A percentile compares a stretch with the other conserved stretches of the same genome.
Conservation (phyloP, 1,140 invertebrate species). For the Eupeodes corollae region DNA sequence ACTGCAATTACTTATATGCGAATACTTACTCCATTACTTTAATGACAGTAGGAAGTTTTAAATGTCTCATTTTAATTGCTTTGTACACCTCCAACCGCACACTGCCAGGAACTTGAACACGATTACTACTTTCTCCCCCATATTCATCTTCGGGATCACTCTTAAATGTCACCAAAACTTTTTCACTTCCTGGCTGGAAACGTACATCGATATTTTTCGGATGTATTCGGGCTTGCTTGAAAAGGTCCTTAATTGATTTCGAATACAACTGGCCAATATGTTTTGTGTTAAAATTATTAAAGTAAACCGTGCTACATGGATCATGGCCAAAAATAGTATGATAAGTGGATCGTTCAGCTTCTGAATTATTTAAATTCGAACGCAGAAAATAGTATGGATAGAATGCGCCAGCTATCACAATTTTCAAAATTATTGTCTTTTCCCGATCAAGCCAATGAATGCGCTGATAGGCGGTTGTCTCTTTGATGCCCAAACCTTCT, state of each 20-base stretch:
- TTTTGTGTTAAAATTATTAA: slow-evolving; percentile 49
- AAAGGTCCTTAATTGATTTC: slow-evolving; percentile 43
- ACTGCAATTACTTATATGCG: no score
- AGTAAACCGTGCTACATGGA: slow-evolving; percentile 64
- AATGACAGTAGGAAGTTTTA: slow-evolving; percentile 40
- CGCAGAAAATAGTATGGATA: slow-evolving; percentile 84
- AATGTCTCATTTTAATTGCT: slow-evolving; percentile 59
- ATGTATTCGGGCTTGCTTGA: slow-evolving; percentile 34
- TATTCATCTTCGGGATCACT: slow-evolving; percentile 17
- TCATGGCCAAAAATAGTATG: slow-evolving; percentile 55
- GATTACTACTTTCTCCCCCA: background rate
- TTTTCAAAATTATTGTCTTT: slow-evolving; percentile 49
- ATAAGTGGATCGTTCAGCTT: slow-evolving; percentile 47
- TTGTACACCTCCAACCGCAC: slow-evolving; percentile 63
- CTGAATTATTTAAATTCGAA: slow-evolving; percentile 38
- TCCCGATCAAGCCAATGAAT: slow-evolving; percentile 40
- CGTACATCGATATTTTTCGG: slow-evolving; percentile 44
- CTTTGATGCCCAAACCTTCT: slow-evolving; percentile 41
- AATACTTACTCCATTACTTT: slow-evolving; percentile 38
- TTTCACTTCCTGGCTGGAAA: slow-evolving; percentile 44
- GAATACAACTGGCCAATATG: slow-evolving; percentile 65
- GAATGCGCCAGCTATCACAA: slow-evolving; percentile 59
- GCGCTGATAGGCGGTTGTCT: slow-evolving; percentile 24
- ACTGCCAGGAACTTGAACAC: slow-evolving; percentile 42
- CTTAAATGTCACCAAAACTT: slow-evolving; percentile 50